These are phyloP conservation scores for Drosophila rubida DNA, from an alignment of 2,888 invertebrate genomes.

Conservation along the genomic window DNA sequence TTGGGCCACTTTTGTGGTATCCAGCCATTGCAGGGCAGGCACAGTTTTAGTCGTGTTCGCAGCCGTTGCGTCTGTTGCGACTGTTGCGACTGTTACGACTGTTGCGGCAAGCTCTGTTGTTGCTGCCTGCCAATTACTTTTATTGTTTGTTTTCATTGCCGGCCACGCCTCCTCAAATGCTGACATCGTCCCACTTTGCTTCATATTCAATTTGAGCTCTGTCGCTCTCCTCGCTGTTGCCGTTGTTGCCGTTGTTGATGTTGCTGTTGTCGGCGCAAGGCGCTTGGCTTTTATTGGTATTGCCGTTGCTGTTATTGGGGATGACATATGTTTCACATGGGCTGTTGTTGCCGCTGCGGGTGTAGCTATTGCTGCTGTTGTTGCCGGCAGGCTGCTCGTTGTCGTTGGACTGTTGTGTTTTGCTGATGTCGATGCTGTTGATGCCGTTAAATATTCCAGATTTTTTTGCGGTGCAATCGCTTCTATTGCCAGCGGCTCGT, in stretches of 20 bases:
- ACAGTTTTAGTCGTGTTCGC: slow-evolving; percentile 12
- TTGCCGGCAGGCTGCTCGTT: slow-evolving; percentile 4
- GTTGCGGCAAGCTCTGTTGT: slow-evolving; percentile 8
- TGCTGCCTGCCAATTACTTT: slow-evolving; percentile 30
- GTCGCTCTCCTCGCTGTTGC: neutral
- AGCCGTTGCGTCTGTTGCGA: slow-evolving; percentile 1
- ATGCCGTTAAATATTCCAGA: slow-evolving; percentile 4
- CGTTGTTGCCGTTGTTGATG: slow-evolving; percentile 1
- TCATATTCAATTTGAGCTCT: slow-evolving; percentile 20
- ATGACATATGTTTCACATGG: slow-evolving; percentile 15
- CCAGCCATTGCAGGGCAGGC: slow-evolving; percentile 86
- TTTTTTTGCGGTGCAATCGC: neutral
- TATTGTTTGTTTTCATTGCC: slow-evolving; percentile 35
- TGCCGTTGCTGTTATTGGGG: slow-evolving; percentile 6
- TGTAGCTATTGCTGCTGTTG: slow-evolving; percentile 9
- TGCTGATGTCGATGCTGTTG: slow-evolving; percentile 10
- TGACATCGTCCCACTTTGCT: slow-evolving; percentile 4
- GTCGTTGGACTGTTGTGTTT: neutral
- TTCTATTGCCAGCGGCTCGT: slow-evolving; percentile 9
- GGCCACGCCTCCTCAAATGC: slow-evolving; percentile 13
- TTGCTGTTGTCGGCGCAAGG: slow-evolving; percentile 13
- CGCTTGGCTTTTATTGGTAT: slow-evolving; percentile 44
- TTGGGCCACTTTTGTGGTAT: slow-evolving; percentile 14
- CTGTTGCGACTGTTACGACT: slow-evolving; percentile 4
- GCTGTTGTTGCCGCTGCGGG: slow-evolving; percentile 7